Percentiles rank a stretch among this genome's conserved stretches.
Evolutionary conservation across 2,888 invertebrate species (phyloP).

Genomic region (Graphium colonna): DNA sequence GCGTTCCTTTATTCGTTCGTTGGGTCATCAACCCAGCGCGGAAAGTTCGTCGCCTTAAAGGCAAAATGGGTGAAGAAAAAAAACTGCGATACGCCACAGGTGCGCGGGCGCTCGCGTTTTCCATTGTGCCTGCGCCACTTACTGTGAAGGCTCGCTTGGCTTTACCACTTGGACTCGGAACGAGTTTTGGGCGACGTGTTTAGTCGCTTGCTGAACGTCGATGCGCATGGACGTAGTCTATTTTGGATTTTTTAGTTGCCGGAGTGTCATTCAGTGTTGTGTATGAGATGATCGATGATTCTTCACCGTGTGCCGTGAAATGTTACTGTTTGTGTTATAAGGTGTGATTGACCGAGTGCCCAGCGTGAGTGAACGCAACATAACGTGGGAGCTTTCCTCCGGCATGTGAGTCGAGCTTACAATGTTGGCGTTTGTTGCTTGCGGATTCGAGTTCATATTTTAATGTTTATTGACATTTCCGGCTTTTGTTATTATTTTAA

Average conservation of each 20-base stretch:
- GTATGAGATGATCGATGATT: conserved; percentile 46
- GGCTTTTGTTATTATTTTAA: conserved; percentile 29
- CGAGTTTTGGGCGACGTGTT: conserved; percentile 23
- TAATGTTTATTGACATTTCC: neutral
- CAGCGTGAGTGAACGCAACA: conserved; percentile 37
- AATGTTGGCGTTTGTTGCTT: conserved; percentile 34
- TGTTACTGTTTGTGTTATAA: conserved; percentile 38
- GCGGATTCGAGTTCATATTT: neutral
- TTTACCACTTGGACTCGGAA: conserved; percentile 29
- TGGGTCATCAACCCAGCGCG: conserved; percentile 66
- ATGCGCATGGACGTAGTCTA: conserved; percentile 7
- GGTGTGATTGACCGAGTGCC: conserved; percentile 46
- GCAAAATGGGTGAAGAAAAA: conserved; percentile 42
- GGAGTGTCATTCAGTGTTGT: conserved; percentile 27
- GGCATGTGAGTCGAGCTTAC: conserved; percentile 52
- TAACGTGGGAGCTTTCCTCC: conserved; percentile 54
- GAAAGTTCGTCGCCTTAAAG: conserved; percentile 60
- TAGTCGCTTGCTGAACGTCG: conserved; percentile 20
- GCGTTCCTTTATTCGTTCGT: conserved; percentile 33
- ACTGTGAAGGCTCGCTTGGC: conserved; percentile 38
- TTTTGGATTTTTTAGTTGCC: neutral
- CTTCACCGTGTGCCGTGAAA: conserved; percentile 33
- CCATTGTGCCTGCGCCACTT: conserved; percentile 57
- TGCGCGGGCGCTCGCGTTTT: conserved; percentile 65
- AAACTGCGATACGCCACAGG: conserved; percentile 49